Evolutionary conservation across 2,113 vertebrate species (phyloP), one percentile per base, ranked within the genome.

Genomic region (Numida meleagris): DNA sequence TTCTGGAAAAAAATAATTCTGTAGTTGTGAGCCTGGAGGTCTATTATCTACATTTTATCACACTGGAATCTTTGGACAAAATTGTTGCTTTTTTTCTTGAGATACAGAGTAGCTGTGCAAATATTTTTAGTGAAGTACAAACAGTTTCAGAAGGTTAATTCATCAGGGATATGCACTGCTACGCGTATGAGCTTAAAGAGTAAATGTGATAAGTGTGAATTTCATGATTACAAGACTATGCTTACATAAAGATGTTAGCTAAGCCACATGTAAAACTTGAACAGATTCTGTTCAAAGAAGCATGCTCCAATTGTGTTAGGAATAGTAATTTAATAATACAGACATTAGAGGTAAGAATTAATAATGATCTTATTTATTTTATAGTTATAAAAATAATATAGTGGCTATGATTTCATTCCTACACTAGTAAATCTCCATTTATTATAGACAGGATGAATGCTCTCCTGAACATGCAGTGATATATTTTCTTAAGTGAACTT

Each of bases 11-110:
- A 70, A 86, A 58, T 7, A 58, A 33, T 33, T 86, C 53, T 76
- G 10, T 36, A 65, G 19, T 24, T 89, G 38, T 89, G n/a, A 86
- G 27, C 29, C 63, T 46, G 61, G 78, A 92, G 50, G 67, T 79
- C 16, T 46, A 88, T 82, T 81, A 68, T 74, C 17, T 81, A 17
- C 24, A 81, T 94, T 92, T 91, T 93, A 68, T 95, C 78, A 74
- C 5, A 70, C 27, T 65, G 27, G 31, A 75, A 90, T 29, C 43
- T 84, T n/a, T 62, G 38, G 90, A 55, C 8, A 4, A 77, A 82
- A 89, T 73, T 67, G 14, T 10, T 83, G 20, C 6, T 72, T n/a
- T 86, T 81, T 59, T 65, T 59, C 25, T 73, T 40, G 34, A 55
- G 42, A 65, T 89, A 67, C 59, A 79, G 36, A 17, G 16, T 78